phyloP scores from a whole-genome alignment of 2,113 vertebrate species.

The Pollachius pollachius region DNA sequence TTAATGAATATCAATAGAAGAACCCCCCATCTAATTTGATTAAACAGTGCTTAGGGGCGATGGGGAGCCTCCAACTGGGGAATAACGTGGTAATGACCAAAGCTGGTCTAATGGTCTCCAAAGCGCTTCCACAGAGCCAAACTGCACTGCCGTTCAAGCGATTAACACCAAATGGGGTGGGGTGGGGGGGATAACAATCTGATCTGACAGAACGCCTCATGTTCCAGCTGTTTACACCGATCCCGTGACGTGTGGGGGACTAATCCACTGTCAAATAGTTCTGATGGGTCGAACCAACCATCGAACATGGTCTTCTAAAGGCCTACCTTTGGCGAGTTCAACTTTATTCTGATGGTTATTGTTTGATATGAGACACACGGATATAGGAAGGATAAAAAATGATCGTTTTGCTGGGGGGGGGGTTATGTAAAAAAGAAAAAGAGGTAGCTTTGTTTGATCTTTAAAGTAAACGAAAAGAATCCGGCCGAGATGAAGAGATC shows the following conservation, averaged over 20 bases:
- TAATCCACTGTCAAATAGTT: conserved; percentile 2
- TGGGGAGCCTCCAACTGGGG: conserved; percentile 83
- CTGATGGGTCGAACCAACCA: neutral
- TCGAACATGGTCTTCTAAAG: neutral
- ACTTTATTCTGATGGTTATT: too few relatives aligned
- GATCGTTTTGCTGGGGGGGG: too few relatives aligned
- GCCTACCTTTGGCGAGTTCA: too few relatives aligned
- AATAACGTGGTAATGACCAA: conserved; percentile 90
- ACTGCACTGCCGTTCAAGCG: conserved; percentile 87
- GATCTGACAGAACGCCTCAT: conserved; percentile 50
- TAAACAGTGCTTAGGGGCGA: conserved; percentile 91
- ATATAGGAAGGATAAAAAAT: too few relatives aligned
- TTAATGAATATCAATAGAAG: conserved; percentile 94
- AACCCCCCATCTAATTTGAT: conserved; percentile 90
- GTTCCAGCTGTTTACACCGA: conserved; percentile 27
- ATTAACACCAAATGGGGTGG: conserved; percentile 82
- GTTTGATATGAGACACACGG: too few relatives aligned
- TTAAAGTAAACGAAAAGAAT: too few relatives aligned
- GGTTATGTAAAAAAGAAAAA: too few relatives aligned
- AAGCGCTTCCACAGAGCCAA: conserved; percentile 87
- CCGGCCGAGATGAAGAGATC: too few relatives aligned
- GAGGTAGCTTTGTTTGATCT: too few relatives aligned
- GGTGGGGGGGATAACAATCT: conserved; percentile 30
- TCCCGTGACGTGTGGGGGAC: conserved; percentile 11
- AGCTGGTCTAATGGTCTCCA: conserved; percentile 90